Evolutionary conservation across 2,888 invertebrate species (phyloP), one percentile per base, ranked within the genome.

Genomic region (Noctua janthe): DNA sequence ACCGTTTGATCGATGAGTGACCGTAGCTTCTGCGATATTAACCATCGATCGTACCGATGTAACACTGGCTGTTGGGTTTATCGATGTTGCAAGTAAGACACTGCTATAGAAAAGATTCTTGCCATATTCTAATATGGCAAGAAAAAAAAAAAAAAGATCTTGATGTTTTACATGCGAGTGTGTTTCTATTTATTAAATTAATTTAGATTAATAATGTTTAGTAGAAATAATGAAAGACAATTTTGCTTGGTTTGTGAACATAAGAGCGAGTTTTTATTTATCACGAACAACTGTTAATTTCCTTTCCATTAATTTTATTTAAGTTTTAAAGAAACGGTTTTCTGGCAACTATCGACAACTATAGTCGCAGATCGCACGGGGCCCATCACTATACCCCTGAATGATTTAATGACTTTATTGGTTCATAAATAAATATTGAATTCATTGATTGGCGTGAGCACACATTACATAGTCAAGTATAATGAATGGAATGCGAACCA

Each of bases 401-500:
- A 81, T 85, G 77, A 87, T 87, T 88, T 85, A 88, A 85, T 88
- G 70, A 69, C 83, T 83, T 82, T 81, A 89, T 88, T 85, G 76
- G 75, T 74, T 81, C 67, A 85, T 87, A 84, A 81, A 86, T 86
- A 87, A 84, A 71, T 81, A 81, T 86, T 81, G 84, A 59, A 87
- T 78, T 81, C 87, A 87, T 84, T 81, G 78, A 87, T 87, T 86
- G 67, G 85, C 81, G 47, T 81, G 74, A 70, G 81, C 59, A 77
- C 72, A 72, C 78, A 75, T 84, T 80, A 72, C 59, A 54, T 56
- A 78, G 71, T 73, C 71, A 62, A 71, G 74, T 62, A 56, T 29
- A 54, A 56, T 87, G 74, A 73, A 71, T 81, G 84, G 81, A 84
- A 84, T 87, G 67, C 70, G 54, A 87, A 56, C 71, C 80, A 84